A percentile compares a stretch with the other conserved stretches of the same genome.
Conservation (phyloP, 1,140 invertebrate genomes). For the Drosophila tropicalis region DNA sequence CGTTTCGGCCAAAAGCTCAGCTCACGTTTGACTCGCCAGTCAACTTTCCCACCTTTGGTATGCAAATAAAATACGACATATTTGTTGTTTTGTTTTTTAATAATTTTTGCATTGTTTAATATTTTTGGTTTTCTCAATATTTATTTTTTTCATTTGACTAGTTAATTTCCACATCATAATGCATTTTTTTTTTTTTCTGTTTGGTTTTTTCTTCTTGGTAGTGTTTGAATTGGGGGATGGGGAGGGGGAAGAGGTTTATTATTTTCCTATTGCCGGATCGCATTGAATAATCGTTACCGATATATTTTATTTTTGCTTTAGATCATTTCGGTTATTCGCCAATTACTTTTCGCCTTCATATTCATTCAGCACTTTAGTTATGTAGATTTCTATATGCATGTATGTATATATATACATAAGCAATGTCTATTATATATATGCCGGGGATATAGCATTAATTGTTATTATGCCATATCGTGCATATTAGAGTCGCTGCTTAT, state of each 20-base stretch:
- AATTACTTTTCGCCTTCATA: constrained; percentile 55
- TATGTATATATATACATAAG: constrained; percentile 26
- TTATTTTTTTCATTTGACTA: constrained; percentile 79
- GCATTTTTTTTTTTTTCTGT: constrained; percentile 30
- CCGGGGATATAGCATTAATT: background rate
- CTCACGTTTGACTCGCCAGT: no score
- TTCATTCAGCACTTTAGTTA: constrained; percentile 10
- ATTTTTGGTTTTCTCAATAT: constrained; percentile 65
- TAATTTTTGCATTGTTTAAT: constrained; percentile 49
- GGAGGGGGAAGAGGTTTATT: background rate
- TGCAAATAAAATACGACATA: background rate
- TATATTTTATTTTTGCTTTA: constrained; percentile 59
- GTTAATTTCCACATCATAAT: constrained; percentile 66
- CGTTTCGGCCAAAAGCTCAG: no score
- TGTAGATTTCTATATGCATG: background rate
- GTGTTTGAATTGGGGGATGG: background rate
- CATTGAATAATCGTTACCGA: constrained; percentile 52
- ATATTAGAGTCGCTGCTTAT: constrained; percentile 13
- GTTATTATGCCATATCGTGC: background rate
- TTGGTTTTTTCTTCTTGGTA: background rate
- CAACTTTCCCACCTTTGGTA: no score
- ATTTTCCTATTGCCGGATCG: background rate
- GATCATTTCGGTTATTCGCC: constrained; percentile 38
- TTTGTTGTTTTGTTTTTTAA: background rate
- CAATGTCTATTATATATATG: constrained; percentile 2